Base-by-base conservation (phyloP, 2,888 invertebrate genomes). In the Eupithecia insigniata region DNA sequence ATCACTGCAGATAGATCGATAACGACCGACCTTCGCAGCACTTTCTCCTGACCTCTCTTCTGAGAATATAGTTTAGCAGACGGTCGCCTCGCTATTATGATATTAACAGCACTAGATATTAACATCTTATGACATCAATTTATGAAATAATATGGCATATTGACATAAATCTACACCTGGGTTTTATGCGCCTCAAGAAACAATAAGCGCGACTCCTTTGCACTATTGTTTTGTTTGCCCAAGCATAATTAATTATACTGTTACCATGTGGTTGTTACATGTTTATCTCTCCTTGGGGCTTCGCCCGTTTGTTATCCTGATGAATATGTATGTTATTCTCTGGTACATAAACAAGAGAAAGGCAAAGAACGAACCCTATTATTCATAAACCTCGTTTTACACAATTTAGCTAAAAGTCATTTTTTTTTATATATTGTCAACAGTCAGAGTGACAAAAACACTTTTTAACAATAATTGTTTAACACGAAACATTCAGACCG, bases 221-320 rank as follows among this genome's bases (percentile, higher is more conserved):
- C 16, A 18, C 43, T 43, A 43, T 43, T 43, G 43, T 18, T 18
- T 43, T 18, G 43, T 43, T 43, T 43, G 43, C 2, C 36, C 12
- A 18, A 18, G 18, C 43, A 18, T 43, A n/a, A n/a, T n/a, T n/a
- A n/a, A n/a, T n/a, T n/a, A 16, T 46, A 46, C 7, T 18, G 46
- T 8, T n/a, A 46, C 46, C 46, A n/a, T 8, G 16, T 46, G n/a
- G n/a, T n/a, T 46, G 7, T 46, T 46, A 46, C n/a, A 8, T 39
- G n/a, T 46, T n/a, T 46, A n/a, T 46, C n/a, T n/a, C 6, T 46
- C 46, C 46, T 46, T n/a, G n/a, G 46, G n/a, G 46, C 18, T 46
- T n/a, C 46, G n/a, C n/a, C n/a, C 46, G 46, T n/a, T 46, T 46
- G n/a, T 46, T 46, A 46, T 46, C 46, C n/a, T 18, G 46, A 46